Percentiles rank a stretch among this genome's conserved stretches.
Evolutionary conservation across 2,113 vertebrate species (phyloP).

Genomic region (Chaetodon auriga): DNA sequence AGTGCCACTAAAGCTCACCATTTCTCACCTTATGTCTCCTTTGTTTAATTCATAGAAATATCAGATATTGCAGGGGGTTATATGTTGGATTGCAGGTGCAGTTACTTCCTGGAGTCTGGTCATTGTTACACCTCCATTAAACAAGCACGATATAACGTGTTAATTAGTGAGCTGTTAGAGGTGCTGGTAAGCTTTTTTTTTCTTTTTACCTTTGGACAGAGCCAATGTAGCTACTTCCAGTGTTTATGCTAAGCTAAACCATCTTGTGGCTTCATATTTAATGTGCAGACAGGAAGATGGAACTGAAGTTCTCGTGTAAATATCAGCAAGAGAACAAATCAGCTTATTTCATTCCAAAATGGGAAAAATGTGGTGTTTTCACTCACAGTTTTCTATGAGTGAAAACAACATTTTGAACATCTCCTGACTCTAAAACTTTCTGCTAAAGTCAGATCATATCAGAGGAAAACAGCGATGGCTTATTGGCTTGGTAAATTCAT

Average conservation of each 20-base stretch:
- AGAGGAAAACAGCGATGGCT: background rate
- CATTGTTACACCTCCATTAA: background rate
- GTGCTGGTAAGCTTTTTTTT: background rate
- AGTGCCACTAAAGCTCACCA: too few species aligned
- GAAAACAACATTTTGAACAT: background rate
- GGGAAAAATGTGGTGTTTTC: background rate
- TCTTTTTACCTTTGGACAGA: background rate
- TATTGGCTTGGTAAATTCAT: background rate
- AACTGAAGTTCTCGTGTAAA: background rate
- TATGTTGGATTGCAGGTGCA: background rate
- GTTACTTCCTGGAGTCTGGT: background rate
- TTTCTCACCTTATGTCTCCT: background rate
- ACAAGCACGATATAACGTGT: background rate
- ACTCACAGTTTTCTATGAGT: background rate
- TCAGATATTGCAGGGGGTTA: background rate
- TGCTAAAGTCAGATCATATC: background rate
- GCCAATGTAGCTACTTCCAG: background rate
- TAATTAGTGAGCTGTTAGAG: background rate
- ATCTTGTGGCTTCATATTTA: background rate
- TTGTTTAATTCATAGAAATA: background rate
- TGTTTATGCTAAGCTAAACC: background rate
- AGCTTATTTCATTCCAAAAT: conserved; percentile 19
- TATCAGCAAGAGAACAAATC: background rate
- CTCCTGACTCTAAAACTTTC: background rate
- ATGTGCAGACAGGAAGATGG: background rate